Base-by-base conservation (phyloP, 2,113 vertebrate species). In the Antechinus stuartii region DNA sequence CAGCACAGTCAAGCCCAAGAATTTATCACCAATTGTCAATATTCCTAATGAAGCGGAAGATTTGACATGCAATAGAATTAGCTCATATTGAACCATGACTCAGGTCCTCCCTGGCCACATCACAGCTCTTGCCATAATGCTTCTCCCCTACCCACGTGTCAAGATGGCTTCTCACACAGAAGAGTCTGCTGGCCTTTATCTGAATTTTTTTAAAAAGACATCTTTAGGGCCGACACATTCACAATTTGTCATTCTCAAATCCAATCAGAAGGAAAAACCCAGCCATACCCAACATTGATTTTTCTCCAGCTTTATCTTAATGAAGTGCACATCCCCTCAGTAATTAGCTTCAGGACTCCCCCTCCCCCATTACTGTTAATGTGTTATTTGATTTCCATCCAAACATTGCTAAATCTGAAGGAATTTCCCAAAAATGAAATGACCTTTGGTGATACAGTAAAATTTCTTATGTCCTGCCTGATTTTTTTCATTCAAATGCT, bases 1-100 rank as follows among this genome's bases (percentile, higher is more conserved):
- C 94, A 93, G 93, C 47, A 8, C 24, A 30, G 76, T 90, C 24
- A 96, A 98, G 98, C 97, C 95, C 97, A 99, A 96, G 96, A 98
- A 98, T 98, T 98, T 97, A 98, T 99, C 98, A 97, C 97, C 93
- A 49, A 97, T 96, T 98, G 98, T 98, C 98, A 95, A 98, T 98
- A 98, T 89, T 55, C 97, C 97, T 98, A 98, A 98, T 98, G 98
- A 99, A 99, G 98, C 95, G 94, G 97, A 96, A 98, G 98, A 98
- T 98, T 95, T 97, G 97, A 98, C 98, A 97, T 97, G 97, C 96
- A 97, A 95, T 94, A 95, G 98, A 97, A 98, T 98, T 96, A 98
- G 98, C 98, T 98, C 97, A 96, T 95, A 96, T 96, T 68, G 89
- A 98, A 95, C 96, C 91, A 55, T 95, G 95, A 94, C 90, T 91